A percentile compares a stretch with the other conserved stretches of the same genome.
Conservation (phyloP, 2,888 invertebrate genomes). For the Agriopis marginaria region DNA sequence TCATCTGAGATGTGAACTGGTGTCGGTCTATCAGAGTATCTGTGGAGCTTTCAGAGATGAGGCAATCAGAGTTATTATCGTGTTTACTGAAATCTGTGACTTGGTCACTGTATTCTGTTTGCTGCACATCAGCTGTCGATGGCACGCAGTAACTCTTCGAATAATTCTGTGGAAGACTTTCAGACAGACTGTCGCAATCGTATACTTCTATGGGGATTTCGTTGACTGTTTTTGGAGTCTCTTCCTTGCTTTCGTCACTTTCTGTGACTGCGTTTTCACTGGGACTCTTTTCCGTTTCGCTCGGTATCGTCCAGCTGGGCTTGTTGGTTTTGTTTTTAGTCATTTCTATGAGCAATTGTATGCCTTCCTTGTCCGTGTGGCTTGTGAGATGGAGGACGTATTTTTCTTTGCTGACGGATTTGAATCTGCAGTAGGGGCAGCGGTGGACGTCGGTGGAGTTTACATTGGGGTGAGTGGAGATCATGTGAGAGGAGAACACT, state of each 20-base stretch:
- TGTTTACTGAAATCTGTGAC: slow-evolving; percentile 76
- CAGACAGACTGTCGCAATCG: slow-evolving; percentile 78
- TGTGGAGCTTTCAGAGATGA: slow-evolving; percentile 73
- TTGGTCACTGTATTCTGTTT: slow-evolving; percentile 61
- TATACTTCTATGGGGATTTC: slow-evolving; percentile 77
- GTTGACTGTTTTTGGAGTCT: slow-evolving; percentile 62
- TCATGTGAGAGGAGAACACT: slow-evolving; percentile 91
- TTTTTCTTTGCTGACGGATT: slow-evolving; percentile 88
- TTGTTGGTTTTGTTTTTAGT: slow-evolving; percentile 66
- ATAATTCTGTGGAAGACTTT: slow-evolving; percentile 69
- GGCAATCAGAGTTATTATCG: slow-evolving; percentile 74
- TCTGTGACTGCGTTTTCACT: slow-evolving; percentile 49
- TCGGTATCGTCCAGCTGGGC: slow-evolving; percentile 80
- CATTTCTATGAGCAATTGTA: slow-evolving; percentile 71
- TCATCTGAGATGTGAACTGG: slow-evolving; percentile 65
- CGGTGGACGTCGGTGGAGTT: slow-evolving; percentile 87
- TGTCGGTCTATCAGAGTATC: slow-evolving; percentile 71
- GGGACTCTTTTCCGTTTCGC: slow-evolving; percentile 59
- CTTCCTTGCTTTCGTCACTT: slow-evolving; percentile 59
- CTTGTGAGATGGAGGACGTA: slow-evolving; percentile 84
- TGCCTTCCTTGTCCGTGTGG: slow-evolving; percentile 80
- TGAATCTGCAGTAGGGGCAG: slow-evolving; percentile 87
- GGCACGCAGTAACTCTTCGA: slow-evolving; percentile 66
- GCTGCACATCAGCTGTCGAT: slow-evolving; percentile 57
- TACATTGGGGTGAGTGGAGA: slow-evolving; percentile 91